Percentiles rank a stretch among this genome's conserved stretches.
These are phyloP conservation scores for Elephantulus edwardii DNA, from an alignment of 2,113 vertebrate genomes.

Conservation along the genomic window DNA sequence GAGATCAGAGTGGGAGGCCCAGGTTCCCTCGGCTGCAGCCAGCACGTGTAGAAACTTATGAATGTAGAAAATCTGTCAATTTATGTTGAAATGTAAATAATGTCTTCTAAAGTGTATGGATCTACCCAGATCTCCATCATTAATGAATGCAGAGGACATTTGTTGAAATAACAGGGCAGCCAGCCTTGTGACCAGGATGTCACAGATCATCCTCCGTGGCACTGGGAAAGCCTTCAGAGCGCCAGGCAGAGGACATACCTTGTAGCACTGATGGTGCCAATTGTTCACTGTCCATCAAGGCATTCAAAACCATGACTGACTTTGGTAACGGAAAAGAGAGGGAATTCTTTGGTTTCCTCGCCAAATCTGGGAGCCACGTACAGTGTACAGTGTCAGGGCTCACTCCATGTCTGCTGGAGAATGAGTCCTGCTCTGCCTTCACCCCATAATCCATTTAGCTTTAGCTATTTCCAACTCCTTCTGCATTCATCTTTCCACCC, in stretches of 20 bases:
- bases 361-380: slow-evolving; percentile 53
- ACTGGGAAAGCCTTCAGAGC: not conserved
- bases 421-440: slow-evolving; percentile 73
- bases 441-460: slow-evolving; percentile 68
- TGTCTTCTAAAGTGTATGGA: slow-evolving; percentile 51
- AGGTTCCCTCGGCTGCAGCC: slow-evolving; percentile 24
- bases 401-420: slow-evolving; percentile 73
- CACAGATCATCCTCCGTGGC: slow-evolving; percentile 27
- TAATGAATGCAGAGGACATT: slow-evolving; percentile 56
- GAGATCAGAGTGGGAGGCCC: slow-evolving; percentile 22
- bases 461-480: slow-evolving; percentile 63
- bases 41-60: slow-evolving; percentile 65
- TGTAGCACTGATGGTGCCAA: not conserved
- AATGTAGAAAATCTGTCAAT: slow-evolving; percentile 77
- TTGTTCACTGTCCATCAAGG: not conserved
- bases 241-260: not conserved
- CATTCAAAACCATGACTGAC: slow-evolving; percentile 21
- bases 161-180: slow-evolving; percentile 56
- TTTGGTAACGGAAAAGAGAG: too few species aligned
- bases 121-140: slow-evolving; percentile 64
- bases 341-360: not conserved
- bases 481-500: slow-evolving; percentile 76
- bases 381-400: not conserved
- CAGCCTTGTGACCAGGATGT: slow-evolving; percentile 57
- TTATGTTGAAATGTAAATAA: slow-evolving; percentile 78